phyloP scores from a whole-genome alignment of 1,140 invertebrate genomes.

The Anastrepha ludens region DNA sequence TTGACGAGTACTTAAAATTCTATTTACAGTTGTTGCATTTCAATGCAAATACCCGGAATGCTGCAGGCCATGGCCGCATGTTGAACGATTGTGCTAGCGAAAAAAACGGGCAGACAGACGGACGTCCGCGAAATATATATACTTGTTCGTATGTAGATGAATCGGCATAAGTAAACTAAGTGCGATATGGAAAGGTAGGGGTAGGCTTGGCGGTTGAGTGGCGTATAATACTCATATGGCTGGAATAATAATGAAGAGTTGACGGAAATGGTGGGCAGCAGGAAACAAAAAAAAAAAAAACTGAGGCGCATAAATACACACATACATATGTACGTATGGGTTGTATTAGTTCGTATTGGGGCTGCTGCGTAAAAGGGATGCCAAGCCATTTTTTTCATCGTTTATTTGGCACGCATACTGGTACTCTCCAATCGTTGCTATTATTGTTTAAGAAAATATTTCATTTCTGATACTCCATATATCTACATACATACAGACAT shows the following conservation, averaged over 20 bases:
- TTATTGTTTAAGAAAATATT: not conserved
- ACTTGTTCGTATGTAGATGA: not conserved
- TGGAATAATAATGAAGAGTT: slow-evolving; percentile 6
- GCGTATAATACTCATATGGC: slow-evolving; percentile 15
- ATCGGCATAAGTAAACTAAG: not conserved
- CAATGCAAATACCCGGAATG: slow-evolving; percentile 27
- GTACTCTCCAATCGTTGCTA: not conserved
- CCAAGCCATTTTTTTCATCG: not conserved
- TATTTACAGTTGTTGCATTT: slow-evolving; percentile 46
- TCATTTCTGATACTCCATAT: not conserved
- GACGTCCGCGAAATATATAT: not conserved
- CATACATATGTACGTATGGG: not conserved
- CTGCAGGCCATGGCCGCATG: slow-evolving; percentile 34
- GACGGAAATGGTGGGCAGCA: not conserved
- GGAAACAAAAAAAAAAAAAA: not conserved
- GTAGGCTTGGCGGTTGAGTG: not conserved
- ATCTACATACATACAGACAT: too few species aligned
- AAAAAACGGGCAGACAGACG: not conserved
- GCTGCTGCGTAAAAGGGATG: not conserved
- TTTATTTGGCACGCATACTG: not conserved
- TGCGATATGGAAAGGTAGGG: not conserved
- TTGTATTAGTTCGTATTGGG: not conserved
- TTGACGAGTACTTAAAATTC: slow-evolving; percentile 50
- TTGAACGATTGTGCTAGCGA: not conserved
- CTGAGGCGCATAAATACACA: not conserved